Conservation (phyloP, 2,888 invertebrate species). For the Cataglyphis altisquamis region DNA sequence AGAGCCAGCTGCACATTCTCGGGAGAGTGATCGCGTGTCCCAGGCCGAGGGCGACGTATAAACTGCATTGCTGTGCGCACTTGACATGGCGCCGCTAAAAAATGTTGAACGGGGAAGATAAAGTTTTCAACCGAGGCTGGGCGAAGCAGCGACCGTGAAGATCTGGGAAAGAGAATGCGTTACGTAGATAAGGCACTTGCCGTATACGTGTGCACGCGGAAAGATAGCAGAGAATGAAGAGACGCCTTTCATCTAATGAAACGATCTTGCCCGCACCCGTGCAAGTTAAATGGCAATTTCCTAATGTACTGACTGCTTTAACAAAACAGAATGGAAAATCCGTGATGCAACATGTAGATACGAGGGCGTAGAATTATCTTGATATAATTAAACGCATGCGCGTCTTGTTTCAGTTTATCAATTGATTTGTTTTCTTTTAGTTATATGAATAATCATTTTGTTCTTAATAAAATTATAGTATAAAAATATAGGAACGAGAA, state of each 20-base stretch:
- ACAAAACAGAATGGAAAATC: neutral
- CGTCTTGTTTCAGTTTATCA: neutral
- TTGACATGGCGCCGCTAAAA: conserved; percentile 36
- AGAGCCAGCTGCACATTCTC: conserved; percentile 37
- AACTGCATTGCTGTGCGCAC: conserved; percentile 15
- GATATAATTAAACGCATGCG: neutral
- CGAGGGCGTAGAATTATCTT: neutral
- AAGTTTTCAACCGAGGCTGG: conserved; percentile 12
- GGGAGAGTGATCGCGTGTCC: conserved; percentile 42
- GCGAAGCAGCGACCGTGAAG: neutral
- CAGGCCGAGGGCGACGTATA: conserved; percentile 10
- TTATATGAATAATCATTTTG: neutral
- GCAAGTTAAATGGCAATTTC: conserved; percentile 23
- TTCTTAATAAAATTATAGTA: neutral
- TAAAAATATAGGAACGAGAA: neutral
- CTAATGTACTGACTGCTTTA: conserved; percentile 17
- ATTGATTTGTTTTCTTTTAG: neutral
- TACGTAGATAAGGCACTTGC: neutral
- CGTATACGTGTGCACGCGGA: neutral
- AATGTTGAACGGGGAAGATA: conserved; percentile 29
- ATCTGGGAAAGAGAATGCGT: neutral
- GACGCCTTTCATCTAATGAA: conserved; percentile 3
- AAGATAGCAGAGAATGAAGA: neutral
- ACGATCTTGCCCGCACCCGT: neutral
- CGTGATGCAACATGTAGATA: neutral